phyloP scores from a whole-genome alignment of 2,113 vertebrate species.

The Rhabdomys dilectus region DNA sequence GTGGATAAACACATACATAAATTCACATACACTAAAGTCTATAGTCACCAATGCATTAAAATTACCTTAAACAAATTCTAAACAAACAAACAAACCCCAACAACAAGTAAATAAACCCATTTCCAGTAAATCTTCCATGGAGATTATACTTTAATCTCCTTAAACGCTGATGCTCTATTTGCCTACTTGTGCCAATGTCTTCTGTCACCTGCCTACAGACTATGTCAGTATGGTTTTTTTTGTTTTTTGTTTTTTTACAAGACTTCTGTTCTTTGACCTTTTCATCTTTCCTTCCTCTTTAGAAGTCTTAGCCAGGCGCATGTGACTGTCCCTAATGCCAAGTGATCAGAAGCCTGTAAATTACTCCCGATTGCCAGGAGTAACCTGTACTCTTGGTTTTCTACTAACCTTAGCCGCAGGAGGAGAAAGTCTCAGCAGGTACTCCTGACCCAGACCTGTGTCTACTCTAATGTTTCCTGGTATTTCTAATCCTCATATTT shows the following conservation, averaged over 20 bases:
- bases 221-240: neutral
- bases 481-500: neutral
- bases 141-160: neutral
- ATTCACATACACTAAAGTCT: too few relatives aligned
- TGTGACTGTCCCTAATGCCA: fast-evolving
- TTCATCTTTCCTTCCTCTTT: neutral
- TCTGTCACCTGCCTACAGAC: too few relatives aligned
- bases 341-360: neutral
- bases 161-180: neutral
- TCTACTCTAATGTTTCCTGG: too few relatives aligned
- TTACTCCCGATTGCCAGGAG: neutral
- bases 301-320: neutral
- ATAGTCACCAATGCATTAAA: neutral
- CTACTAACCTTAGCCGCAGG: neutral
- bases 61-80: neutral
- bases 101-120: neutral
- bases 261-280: neutral
- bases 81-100: too few relatives aligned
- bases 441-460: neutral
- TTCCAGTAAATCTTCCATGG: neutral
- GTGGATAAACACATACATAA: neutral
- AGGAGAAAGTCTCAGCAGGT: neutral
- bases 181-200: neutral
- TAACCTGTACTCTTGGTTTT: neutral
- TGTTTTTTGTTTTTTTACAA: neutral